Evolutionary conservation across 2,888 invertebrate genomes (phyloP), one percentile per base, ranked within the genome.

Genomic region (Drosophila melanocephala): DNA sequence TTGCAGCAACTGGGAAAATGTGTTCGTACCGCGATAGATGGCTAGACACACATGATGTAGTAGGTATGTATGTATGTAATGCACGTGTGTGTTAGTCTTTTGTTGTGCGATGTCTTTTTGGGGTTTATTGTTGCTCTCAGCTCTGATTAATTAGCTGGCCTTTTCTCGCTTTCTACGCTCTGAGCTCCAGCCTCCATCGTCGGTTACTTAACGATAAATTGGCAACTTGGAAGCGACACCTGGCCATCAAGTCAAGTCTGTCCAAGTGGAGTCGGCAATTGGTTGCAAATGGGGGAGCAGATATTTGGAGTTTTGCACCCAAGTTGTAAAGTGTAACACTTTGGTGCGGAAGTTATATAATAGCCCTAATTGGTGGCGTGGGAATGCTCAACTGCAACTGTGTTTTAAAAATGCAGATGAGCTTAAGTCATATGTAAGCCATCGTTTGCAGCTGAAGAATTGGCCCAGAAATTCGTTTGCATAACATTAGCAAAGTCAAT

Each of bases 81-180:
- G 7, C 19, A 39, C 9, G 19, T 39, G 19, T 39, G 19, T 39
- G 35, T 35, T 35, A 2, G 35, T 35, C 16, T 39, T 19, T 75
- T 79, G 58, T 62, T 75, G 44, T 30, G 28, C 56, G 5, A 33
- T 19, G 37, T 37, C 35, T 69, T 32, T 56, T 57, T 35, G 9
- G 32, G 14, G 26, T 14, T 67, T 66, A 61, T 62, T 73, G 74
- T 67, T 67, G 74, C 68, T 44, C 37, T 26, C 16, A 64, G 62
- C 78, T 64, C 60, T 78, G 80, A 78, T 75, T 77, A 77, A 77
- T 77, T 77, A 75, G 76, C 58, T 78, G 67, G 50, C 73, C n/a
- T 50, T 66, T 44, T 44, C 44, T 16, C 28, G 12, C 33, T 55
- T 44, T 57, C 22, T 56, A 42, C 37, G 53, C 30, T 59, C 50